Conservation (phyloP, 2,888 invertebrate species). For the Ophonus ardosiacus region DNA sequence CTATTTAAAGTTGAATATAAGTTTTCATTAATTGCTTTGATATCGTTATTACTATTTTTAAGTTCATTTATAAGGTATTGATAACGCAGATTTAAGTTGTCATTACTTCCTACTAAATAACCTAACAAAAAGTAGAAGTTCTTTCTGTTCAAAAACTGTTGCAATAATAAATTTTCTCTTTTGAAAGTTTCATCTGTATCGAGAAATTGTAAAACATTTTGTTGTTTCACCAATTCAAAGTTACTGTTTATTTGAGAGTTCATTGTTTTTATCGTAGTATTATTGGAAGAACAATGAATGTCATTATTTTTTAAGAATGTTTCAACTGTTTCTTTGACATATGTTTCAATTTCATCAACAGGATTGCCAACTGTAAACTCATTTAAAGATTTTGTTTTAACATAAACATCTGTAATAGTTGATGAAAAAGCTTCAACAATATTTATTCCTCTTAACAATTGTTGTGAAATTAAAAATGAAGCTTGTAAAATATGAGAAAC, state of each 20-base stretch:
- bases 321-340: constrained; percentile 73
- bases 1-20: constrained; percentile 54
- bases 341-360: constrained; percentile 77
- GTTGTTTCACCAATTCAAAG: constrained; percentile 78
- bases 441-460: constrained; percentile 80
- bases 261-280: constrained; percentile 73
- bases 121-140: constrained; percentile 70
- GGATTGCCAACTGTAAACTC: constrained; percentile 75
- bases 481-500: constrained; percentile 82
- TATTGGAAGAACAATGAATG: constrained; percentile 74
- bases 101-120: constrained; percentile 72
- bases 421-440: constrained; percentile 78
- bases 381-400: constrained; percentile 70
- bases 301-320: constrained; percentile 74
- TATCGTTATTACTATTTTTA: constrained; percentile 38
- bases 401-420: constrained; percentile 83
- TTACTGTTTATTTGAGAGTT: constrained; percentile 78
- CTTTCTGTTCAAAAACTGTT: neutral
- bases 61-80: constrained; percentile 65
- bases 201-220: constrained; percentile 73
- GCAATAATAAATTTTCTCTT: constrained; percentile 41
- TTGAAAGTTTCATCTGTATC: constrained; percentile 1
- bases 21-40: constrained; percentile 49
- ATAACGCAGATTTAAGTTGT: constrained; percentile 73
- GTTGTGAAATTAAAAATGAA: constrained; percentile 81